Evolutionary conservation across 2,888 invertebrate genomes (phyloP), one percentile per base, ranked within the genome.

Genomic region (Portevinia maculata): DNA sequence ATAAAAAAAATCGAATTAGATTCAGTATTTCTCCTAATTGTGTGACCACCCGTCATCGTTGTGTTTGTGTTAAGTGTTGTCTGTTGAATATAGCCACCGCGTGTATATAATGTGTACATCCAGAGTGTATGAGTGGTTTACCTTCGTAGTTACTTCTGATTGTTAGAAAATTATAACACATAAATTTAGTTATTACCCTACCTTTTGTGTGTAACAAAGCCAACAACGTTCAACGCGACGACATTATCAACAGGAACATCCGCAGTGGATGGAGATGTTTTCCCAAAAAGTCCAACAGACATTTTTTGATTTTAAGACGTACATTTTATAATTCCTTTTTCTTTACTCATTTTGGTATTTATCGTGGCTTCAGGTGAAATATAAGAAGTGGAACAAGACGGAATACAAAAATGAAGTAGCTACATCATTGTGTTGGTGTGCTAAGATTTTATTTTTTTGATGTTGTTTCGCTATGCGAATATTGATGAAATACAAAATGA

Each of bases 71-170:
- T 67, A 67, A 41, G 55, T 48, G 71, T 34, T 78, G 78, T 73
- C 70, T 71, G 78, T 83, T 78, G 83, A 71, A 83, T 48, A 44
- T n/a, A n/a, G n/a, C n/a, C n/a, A 34, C 17, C 71, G 59, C 44
- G 44, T 55, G 48, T 57, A 53, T 64, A 39, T 59, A 24, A 39
- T 64, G 50, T 21, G 64, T 64, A 52, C 41, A 39, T 19, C 17
- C 11, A 53, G 34, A 46, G 65, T 83, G 83, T 83, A 78, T 83
- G 70, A 73, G 83, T 83, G 83, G 83, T 83, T 83, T 83, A 83
- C 83, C 83, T 83, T 83, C 83, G 83, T 67, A 71, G 71, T 78
- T 78, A 75, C 44, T 67, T 81, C 75, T 64, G 62, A 57, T 75
- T 76, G 76, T 59, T 76, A 71, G 30, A 59, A 75, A 70, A 79